These are phyloP conservation scores for Pasiphila rectangulata DNA, from an alignment of 2,888 invertebrate genomes.

Conservation along the genomic window DNA sequence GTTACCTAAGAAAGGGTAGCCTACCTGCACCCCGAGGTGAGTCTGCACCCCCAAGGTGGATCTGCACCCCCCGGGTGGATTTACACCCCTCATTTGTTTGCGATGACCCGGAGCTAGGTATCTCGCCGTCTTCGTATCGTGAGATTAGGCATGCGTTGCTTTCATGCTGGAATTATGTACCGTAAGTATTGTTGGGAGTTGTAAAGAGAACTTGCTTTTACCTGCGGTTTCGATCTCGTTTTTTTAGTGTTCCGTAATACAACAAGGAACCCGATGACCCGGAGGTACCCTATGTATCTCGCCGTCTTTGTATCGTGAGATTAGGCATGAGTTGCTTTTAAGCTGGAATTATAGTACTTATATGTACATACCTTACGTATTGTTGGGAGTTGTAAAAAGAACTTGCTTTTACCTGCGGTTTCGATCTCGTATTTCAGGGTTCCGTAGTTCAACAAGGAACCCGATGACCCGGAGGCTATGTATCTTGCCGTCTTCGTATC, in stretches of 20 bases:
- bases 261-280: no score
- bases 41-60: slow-evolving; percentile 85
- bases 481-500: slow-evolving; percentile 70
- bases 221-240: no score
- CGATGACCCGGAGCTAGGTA: slow-evolving; percentile 81
- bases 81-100: slow-evolving; percentile 86
- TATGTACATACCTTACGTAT: not conserved
- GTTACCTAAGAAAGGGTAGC: slow-evolving; percentile 20
- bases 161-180: not conserved
- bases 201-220: no score
- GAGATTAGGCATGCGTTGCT: slow-evolving; percentile 41
- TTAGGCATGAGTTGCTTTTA: slow-evolving; percentile 37
- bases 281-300: slow-evolving; percentile 69
- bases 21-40: slow-evolving; percentile 55
- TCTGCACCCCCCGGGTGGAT: slow-evolving; percentile 78
- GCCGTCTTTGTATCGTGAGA: slow-evolving; percentile 60
- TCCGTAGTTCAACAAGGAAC: no score
- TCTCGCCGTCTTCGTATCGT: slow-evolving; percentile 66
- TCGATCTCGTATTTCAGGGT: no score
- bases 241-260: no score
- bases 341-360: not conserved
- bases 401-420: no score
- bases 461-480: slow-evolving; percentile 81
- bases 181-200: slow-evolving; percentile 1
- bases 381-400: slow-evolving; percentile 1